Percentiles rank a stretch among this genome's conserved stretches.
Evolutionary conservation across 2,113 vertebrate genomes (phyloP).

Genomic region (Opisthocomus hoazin): DNA sequence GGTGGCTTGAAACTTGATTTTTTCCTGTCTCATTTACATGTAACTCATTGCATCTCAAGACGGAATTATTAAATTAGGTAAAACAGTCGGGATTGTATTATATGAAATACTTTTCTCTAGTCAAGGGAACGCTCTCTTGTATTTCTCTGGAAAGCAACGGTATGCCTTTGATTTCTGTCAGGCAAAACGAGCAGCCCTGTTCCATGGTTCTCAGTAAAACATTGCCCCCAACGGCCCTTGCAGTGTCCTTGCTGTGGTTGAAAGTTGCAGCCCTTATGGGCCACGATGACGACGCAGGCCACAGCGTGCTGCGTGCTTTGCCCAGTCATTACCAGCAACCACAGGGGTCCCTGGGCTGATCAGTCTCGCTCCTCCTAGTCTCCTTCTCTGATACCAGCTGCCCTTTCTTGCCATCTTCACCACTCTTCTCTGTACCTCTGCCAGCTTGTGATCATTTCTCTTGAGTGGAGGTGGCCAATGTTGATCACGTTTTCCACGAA

Average conservation of each 20-base stretch:
- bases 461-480: not conserved
- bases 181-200: not conserved
- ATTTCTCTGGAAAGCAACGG: not conserved
- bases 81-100: not conserved
- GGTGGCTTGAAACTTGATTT: not conserved
- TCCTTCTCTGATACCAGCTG: not conserved
- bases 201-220: not conserved
- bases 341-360: not conserved
- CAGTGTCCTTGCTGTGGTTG: not conserved
- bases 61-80: not conserved
- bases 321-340: not conserved
- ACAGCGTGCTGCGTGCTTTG: fast-evolving
- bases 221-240: not conserved
- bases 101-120: not conserved
- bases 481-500: not conserved
- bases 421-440: not conserved
- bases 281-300: not conserved
- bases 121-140: not conserved
- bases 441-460: not conserved
- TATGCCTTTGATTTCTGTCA: not conserved
- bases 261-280: not conserved
- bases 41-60: not conserved
- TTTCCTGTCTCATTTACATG: not conserved
- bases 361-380: not conserved
- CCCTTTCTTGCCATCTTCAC: not conserved